Percentiles rank a stretch among this genome's conserved stretches.
Conservation (phyloP, 2,797 vertebrate genomes). For the Anabacerthia variegaticeps region DNA sequence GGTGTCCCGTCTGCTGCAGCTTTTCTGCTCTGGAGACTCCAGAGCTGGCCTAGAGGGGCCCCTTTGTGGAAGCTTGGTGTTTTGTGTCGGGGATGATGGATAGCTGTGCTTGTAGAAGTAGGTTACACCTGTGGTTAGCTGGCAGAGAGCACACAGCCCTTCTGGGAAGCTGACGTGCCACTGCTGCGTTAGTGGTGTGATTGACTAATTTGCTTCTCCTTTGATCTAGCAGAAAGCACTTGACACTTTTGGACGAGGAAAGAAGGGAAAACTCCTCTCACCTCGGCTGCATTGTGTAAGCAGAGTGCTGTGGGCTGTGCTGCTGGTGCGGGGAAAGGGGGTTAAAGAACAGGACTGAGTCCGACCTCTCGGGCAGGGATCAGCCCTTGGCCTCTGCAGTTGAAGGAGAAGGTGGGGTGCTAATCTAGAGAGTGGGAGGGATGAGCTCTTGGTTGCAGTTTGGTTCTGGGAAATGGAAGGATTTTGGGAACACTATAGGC, state of each 20-base stretch:
- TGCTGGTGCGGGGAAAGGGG: background rate
- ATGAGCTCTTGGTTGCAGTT: background rate
- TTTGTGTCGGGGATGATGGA: background rate
- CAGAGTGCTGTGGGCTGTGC: background rate
- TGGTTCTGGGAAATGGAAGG: background rate
- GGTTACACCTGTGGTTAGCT: constrained; percentile 17
- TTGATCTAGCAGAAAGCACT: background rate
- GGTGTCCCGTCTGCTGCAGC: background rate
- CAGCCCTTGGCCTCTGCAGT: background rate
- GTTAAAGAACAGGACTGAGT: background rate
- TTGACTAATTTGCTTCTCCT: constrained; percentile 19
- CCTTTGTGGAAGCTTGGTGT: background rate
- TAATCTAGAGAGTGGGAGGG: background rate
- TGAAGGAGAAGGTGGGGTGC: background rate
- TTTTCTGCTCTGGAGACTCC: background rate
- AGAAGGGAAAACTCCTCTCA: background rate
- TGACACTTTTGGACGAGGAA: constrained; percentile 2
- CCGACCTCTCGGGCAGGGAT: accelerated
- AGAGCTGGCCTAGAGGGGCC: background rate
- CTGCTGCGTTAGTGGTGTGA: background rate
- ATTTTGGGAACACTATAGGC: background rate
- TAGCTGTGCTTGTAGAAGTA: background rate
- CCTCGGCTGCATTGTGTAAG: background rate
- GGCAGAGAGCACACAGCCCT: accelerated
- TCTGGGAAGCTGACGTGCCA: constrained; percentile 18